Percentiles rank a stretch among this genome's conserved stretches.
Evolutionary conservation across 37 sponge, comb jelly and placozoan genomes (phyloP).

Genomic region (Bolinopsis microptera): DNA sequence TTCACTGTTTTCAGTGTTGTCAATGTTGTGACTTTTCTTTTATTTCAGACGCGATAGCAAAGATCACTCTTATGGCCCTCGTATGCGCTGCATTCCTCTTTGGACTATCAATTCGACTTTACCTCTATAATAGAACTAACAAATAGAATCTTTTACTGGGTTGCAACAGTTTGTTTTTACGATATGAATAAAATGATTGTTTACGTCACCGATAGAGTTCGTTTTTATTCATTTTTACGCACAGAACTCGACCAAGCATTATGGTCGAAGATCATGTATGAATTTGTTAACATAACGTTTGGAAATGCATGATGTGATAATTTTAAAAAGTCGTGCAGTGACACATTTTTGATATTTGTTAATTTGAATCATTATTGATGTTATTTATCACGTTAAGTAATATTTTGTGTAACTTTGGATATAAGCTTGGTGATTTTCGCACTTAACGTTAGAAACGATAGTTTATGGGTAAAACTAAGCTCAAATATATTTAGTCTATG

Average conservation of each 20-base stretch:
- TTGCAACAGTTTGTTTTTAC: background rate
- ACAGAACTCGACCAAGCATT: background rate
- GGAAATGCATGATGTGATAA: background rate
- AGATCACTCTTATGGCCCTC: conserved; percentile 55
- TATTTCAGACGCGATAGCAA: conserved; percentile 61
- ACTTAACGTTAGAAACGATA: no score
- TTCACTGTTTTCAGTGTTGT: no score
- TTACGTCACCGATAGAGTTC: background rate
- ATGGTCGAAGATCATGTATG: background rate
- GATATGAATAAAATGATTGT: background rate
- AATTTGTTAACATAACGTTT: background rate
- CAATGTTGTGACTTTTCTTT: no score
- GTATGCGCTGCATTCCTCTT: conserved; percentile 52
- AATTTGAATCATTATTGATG: background rate
- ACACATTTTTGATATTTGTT: background rate
- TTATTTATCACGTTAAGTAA: no score
- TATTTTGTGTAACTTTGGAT: no score
- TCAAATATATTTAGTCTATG: no score
- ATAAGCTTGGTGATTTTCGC: no score
- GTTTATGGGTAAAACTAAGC: no score
- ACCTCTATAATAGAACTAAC: conserved; percentile 57
- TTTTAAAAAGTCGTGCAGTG: background rate
- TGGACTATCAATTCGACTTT: conserved; percentile 22
- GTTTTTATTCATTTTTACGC: background rate
- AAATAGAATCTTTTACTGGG: background rate